Base-by-base conservation (phyloP, 1,140 invertebrate genomes). In the Cardiocondyla obscurior region DNA sequence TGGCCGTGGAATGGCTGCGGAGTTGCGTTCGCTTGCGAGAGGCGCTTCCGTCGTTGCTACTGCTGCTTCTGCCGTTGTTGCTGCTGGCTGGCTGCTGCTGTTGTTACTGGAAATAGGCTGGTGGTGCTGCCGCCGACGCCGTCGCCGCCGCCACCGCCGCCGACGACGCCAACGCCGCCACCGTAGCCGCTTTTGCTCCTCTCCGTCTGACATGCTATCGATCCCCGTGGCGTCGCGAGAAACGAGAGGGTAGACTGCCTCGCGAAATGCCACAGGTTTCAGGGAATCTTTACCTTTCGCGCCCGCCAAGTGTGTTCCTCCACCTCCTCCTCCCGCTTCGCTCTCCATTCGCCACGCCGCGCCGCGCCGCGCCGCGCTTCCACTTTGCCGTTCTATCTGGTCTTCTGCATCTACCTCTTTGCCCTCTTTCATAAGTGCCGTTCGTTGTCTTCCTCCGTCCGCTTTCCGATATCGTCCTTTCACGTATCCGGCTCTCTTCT, bases 1-100 rank as follows among this genome's bases (percentile, higher is more conserved):
- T 92, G 91, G 88, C 91, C 86, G 90, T 90, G 89, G 92, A 91
- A 92, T 93, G 92, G 92, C 92, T 92, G 91, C 91, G 88, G 85
- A 64, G 77, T 57, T 51, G 83, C 77, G 82, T 86, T 60, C 53
- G 60, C 83, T 79, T 79, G 72, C 51, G 60, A 84, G 82, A 85
- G 51, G 76, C 88, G 86, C 81, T 81, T 58, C 73, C 64, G 74
- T 79, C 74, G 74, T 79, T 79, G 74, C 73, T 77, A 77, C 72
- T 79, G 60, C 86, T 72, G 76, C 84, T 89, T 89, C 81, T 86
- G 73, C 87, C 82, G 55, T 19, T 33, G 82, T 60, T 76, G 33
- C 77, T 72, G 82, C 82, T 81, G 86, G 65, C 51, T 72, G 83
- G 85, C 79, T 88, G 79, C 79, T 88, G 79, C 76, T 88, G 84